Conservation (phyloP, 2,888 invertebrate species). For the Saturnia pavonia region DNA sequence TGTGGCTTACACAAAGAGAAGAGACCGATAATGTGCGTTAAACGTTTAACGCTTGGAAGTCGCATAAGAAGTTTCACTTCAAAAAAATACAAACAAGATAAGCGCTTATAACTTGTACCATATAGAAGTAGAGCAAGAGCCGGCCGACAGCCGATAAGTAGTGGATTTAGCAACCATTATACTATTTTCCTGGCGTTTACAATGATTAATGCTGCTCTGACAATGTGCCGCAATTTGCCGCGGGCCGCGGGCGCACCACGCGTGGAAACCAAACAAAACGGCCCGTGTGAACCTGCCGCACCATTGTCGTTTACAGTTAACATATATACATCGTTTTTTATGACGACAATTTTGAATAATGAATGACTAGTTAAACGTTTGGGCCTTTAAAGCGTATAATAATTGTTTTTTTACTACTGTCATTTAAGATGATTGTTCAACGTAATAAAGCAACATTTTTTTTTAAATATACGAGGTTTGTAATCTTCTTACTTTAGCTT, state of each 20-base stretch:
- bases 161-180: slow-evolving; percentile 67
- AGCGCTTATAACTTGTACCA: slow-evolving; percentile 26
- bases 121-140: slow-evolving; percentile 46
- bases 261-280: slow-evolving; percentile 44
- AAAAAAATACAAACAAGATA: background rate
- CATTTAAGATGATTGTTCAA: background rate
- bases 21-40: too few species aligned
- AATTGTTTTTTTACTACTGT: background rate
- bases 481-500: background rate
- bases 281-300: slow-evolving; percentile 13
- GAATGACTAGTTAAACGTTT: slow-evolving; percentile 7
- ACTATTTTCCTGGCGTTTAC: slow-evolving; percentile 54
- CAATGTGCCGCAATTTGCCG: slow-evolving; percentile 40
- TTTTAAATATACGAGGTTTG: background rate
- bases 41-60: too few species aligned
- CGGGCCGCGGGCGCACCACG: slow-evolving; percentile 33
- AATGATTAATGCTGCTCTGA: slow-evolving; percentile 58
- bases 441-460: background rate
- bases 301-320: slow-evolving; percentile 12
- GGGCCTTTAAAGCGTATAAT: background rate
- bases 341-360: slow-evolving; percentile 22
- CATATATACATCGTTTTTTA: background rate
- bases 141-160: slow-evolving; percentile 55
- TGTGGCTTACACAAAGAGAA: too few species aligned
- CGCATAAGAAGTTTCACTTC: too few species aligned